Percentiles rank a stretch among this genome's conserved stretches.
phyloP scores from a whole-genome alignment of 2,113 vertebrate genomes.

The Thamnophis sirtalis region DNA sequence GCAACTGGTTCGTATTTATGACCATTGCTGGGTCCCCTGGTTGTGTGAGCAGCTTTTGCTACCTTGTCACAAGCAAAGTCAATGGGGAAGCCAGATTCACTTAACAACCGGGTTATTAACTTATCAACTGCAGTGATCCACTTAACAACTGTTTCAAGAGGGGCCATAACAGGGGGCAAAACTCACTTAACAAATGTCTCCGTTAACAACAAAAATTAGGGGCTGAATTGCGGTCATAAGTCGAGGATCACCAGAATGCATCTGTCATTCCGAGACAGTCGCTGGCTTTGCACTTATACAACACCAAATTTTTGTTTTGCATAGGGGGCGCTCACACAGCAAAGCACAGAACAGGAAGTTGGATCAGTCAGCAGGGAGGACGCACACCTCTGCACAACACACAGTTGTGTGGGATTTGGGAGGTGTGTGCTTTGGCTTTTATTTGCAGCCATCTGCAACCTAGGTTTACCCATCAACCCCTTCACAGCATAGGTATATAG shows the following conservation, averaged over 20 bases:
- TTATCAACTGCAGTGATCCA: background rate
- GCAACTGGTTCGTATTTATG: background rate
- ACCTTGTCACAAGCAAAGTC: background rate
- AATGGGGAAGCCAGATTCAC: background rate
- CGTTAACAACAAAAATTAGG: background rate
- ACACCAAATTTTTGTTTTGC: background rate
- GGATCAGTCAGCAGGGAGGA: background rate
- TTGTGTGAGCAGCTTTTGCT: background rate
- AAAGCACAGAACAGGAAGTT: background rate
- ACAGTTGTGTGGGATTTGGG: background rate
- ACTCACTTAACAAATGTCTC: background rate
- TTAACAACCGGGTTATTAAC: background rate
- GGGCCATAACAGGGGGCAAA: background rate
- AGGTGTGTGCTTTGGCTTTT: background rate
- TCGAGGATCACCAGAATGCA: background rate
- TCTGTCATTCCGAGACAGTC: background rate
- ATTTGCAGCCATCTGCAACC: background rate
- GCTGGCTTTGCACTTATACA: background rate
- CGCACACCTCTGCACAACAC: background rate
- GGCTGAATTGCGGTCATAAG: background rate
- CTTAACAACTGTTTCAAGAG: background rate
- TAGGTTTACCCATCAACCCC: background rate
- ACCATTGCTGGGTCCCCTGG: background rate
- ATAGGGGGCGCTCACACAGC: background rate
- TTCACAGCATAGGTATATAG: background rate